Conservation (phyloP, 2,113 vertebrate genomes). For the Mohoua ochrocephala region DNA sequence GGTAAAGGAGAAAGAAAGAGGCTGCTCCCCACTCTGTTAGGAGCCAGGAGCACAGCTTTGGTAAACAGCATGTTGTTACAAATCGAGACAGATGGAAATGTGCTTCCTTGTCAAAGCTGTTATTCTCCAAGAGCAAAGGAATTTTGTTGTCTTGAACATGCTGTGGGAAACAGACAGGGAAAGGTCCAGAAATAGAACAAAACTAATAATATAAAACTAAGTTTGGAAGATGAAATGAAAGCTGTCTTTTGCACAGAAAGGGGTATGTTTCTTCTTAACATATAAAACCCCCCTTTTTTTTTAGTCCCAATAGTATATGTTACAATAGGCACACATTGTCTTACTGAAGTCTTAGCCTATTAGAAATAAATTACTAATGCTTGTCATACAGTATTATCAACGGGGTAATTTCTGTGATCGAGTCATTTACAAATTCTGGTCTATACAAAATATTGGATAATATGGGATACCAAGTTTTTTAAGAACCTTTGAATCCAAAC, state of each 20-base stretch:
- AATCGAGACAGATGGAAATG: background rate
- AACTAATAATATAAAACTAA: background rate
- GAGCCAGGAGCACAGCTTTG: background rate
- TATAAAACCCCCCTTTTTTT: background rate
- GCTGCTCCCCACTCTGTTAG: background rate
- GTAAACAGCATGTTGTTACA: background rate
- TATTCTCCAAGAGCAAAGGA: background rate
- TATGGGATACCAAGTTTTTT: background rate
- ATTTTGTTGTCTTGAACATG: background rate
- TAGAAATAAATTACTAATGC: background rate
- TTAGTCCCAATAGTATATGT: background rate
- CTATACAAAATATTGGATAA: background rate
- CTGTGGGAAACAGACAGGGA: background rate
- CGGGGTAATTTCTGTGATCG: background rate
- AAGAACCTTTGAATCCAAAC: background rate
- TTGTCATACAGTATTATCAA: background rate
- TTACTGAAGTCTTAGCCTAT: background rate
- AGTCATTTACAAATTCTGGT: background rate
- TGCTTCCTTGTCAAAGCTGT: slow-evolving; percentile 3
- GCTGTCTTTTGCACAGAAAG: background rate
- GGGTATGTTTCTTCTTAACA: background rate
- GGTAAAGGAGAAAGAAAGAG: background rate
- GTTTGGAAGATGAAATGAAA: background rate
- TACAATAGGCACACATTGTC: background rate
- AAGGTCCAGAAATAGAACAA: background rate